Base-by-base conservation (phyloP, 2,888 invertebrate genomes). In the Andricus curvator region DNA sequence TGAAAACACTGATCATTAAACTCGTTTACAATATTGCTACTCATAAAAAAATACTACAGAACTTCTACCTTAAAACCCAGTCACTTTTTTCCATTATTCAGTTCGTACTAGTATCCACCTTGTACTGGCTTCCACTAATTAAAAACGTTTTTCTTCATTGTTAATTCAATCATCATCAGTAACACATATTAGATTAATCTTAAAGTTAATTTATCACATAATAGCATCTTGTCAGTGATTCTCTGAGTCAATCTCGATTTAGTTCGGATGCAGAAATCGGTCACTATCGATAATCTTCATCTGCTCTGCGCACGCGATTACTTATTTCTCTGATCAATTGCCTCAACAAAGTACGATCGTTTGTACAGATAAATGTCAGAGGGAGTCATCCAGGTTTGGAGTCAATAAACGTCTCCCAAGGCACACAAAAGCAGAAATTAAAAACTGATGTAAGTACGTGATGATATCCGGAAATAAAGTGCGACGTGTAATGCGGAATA, bases 271-370 rank as follows among this genome's bases (percentile, higher is more conserved):
- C 48, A 68, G 68, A 68, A 68, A 68, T 48, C 22, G 25, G 25
- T 48, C 44, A 25, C 68, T 68, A 68, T 68, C 68, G 25, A 15
- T 68, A 25, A 25, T 48, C 68, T 68, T 17, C 17, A 68, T 68
- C 48, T 44, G 44, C 44, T 48, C 25, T 68, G 22, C 1, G 48
- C 44, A 48, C 25, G 48, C 68, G 48, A 68, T 68, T 68, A 68
- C 68, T 68, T 44, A 68, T 70, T 70, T 70, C 70, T 70, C 44
- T 29, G 48, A 51, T 48, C 48, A 48, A 48, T 70, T 70, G 70
- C 20, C 51, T 70, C 51, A 70, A 70, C 70, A 70, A 70, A 25
- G 48, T 70, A 70, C 29, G 51, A 70, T 70, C 51, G 51, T 48
- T 70, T 51, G 51, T 56, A n/a, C 33, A 70, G 33, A 70, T 70